These are phyloP conservation scores for Fulica atra DNA, from an alignment of 2,113 vertebrate genomes.

Conservation along the genomic window DNA sequence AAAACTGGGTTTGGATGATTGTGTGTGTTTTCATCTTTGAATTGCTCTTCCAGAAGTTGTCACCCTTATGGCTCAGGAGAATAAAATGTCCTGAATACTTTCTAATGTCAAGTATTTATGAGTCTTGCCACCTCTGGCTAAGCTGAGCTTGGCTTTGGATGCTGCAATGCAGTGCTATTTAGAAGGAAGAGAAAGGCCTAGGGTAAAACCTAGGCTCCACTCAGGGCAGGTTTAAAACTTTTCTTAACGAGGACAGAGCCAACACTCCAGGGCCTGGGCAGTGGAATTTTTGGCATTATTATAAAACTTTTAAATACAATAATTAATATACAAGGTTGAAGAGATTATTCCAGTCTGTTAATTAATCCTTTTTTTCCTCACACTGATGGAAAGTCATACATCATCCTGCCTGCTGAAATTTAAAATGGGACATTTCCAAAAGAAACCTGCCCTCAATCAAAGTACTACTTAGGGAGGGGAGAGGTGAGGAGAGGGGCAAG, in stretches of 20 bases:
- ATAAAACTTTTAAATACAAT: neutral
- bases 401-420: neutral
- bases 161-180: neutral
- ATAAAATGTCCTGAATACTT: neutral
- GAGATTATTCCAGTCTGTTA: neutral
- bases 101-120: neutral
- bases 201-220: neutral
- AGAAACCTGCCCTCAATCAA: neutral
- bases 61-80: neutral
- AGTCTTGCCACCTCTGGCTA: neutral
- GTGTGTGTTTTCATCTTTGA: neutral
- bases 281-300: neutral
- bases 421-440: neutral
- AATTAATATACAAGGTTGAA: neutral
- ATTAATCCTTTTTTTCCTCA: neutral
- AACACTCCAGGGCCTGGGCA: neutral
- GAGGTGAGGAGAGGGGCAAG: no score
- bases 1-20: neutral
- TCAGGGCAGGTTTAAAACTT: neutral
- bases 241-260: rapidly evolving
- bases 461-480: neutral
- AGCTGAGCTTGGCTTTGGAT: neutral
- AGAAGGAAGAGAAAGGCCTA: neutral
- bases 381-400: neutral
- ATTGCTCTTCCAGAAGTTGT: neutral